Evolutionary conservation across 2,888 invertebrate species (phyloP).

Genomic region (Papilio protenor): DNA sequence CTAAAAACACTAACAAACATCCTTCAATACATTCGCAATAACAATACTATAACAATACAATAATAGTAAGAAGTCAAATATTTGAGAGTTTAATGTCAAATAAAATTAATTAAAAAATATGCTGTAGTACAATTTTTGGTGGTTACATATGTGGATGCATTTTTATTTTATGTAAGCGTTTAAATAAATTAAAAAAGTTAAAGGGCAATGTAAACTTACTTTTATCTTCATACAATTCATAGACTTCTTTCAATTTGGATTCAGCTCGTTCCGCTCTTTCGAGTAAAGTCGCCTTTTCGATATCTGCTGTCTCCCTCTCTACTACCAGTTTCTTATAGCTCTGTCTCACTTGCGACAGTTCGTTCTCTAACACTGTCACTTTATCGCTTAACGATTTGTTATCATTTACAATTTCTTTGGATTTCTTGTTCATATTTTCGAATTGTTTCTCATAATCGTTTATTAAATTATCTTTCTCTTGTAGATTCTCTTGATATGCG

Average conservation of each 20-base stretch:
- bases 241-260: constrained; percentile 89
- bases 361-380: constrained; percentile 64
- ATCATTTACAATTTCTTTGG: constrained; percentile 88
- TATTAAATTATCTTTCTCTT: constrained; percentile 90
- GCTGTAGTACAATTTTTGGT: too few species aligned
- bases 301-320: constrained; percentile 76
- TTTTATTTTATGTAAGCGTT: neutral
- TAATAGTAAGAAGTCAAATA: too few species aligned
- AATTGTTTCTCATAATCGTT: constrained; percentile 88
- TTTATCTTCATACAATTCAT: constrained; percentile 89
- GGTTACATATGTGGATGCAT: too few species aligned
- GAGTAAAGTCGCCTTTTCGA: constrained; percentile 78
- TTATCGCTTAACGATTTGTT: constrained; percentile 86
- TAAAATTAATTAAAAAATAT: too few species aligned
- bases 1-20: too few species aligned
- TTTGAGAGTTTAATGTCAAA: too few species aligned
- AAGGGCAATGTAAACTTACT: constrained; percentile 69
- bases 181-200: neutral
- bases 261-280: constrained; percentile 89
- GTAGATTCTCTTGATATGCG: constrained; percentile 91
- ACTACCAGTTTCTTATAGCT: constrained; percentile 70
- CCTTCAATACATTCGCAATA: too few species aligned
- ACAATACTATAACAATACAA: too few species aligned
- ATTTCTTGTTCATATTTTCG: constrained; percentile 87
- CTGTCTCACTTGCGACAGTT: constrained; percentile 70